Base-by-base conservation (phyloP, 1,140 invertebrate species). In the Coptotermes formosanus region DNA sequence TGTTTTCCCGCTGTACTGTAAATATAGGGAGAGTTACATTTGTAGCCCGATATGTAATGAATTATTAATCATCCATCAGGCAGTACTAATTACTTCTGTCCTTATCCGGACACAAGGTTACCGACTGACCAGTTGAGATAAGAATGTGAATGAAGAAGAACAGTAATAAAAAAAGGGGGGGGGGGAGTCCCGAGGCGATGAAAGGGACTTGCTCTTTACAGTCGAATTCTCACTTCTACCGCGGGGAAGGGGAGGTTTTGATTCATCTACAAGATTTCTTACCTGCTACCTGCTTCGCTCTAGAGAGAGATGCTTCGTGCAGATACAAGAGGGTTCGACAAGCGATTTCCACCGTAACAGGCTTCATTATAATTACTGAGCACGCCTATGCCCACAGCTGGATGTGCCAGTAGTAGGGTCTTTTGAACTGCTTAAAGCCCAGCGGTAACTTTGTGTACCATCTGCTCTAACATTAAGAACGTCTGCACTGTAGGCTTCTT, bases 1-100 rank as follows among this genome's bases (percentile, higher is more conserved):
- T 75, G 64, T 75, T 6, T 75, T 75, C n/a, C 64, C 14, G n/a
- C n/a, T 75, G 64, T 75, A 75, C 64, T 75, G 64, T 75, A 75
- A 75, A 75, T 75, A 69, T n/a, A 30, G 64, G n/a, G n/a, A 69
- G 59, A 69, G n/a, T 69, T 69, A 75, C 64, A 75, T 75, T n/a
- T 75, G 64, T 75, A 75, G 64, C n/a, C 16, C 8, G 64, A 75
- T 75, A 75, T 30, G 16, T 75, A 75, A 75, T 75, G 25, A 75
- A 75, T 75, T 75, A 75, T 75, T 75, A 75, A 75, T 75, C 64
- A 75, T 75, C 7, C n/a, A 75, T 75, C n/a, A 30, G 64, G 6
- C 25, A 8, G n/a, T 14, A 75, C 64, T 75, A 75, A 75, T 75
- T 75, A 75, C 64, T 75, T 75, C 25, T 30, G n/a, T 75, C 64